Evolutionary conservation across 1,140 invertebrate genomes (phyloP).

Genomic region (Heliothis subflexa): DNA sequence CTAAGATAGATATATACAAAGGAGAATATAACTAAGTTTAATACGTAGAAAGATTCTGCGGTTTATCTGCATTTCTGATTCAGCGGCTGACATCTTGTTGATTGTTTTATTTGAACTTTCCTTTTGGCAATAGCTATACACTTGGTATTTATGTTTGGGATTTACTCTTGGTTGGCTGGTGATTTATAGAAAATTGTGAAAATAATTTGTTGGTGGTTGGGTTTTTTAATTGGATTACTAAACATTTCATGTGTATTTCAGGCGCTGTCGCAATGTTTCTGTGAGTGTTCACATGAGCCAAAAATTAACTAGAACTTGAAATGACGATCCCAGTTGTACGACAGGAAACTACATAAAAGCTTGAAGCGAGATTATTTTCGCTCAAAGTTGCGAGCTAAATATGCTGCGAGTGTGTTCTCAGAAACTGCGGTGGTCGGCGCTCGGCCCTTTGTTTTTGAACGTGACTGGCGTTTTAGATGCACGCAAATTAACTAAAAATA

Average conservation of each 20-base stretch:
- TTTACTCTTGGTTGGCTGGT: no score
- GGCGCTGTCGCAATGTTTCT: no score
- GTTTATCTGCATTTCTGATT: conserved; percentile 21
- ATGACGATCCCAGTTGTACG: conserved; percentile 8
- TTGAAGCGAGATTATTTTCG: conserved; percentile 61
- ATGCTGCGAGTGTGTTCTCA: conserved; percentile 65
- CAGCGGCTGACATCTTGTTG: background rate
- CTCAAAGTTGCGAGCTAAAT: conserved; percentile 74
- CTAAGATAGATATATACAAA: background rate
- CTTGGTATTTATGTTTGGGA: no score
- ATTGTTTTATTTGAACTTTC: background rate
- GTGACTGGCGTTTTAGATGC: conserved; percentile 75
- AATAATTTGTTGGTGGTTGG: no score
- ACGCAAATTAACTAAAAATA: conserved; percentile 80
- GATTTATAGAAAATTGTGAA: no score
- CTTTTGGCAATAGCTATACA: background rate
- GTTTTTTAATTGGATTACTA: no score
- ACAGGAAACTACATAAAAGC: conserved; percentile 47
- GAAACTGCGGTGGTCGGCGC: conserved; percentile 77
- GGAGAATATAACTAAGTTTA: conserved; percentile 12
- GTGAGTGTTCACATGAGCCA: conserved; percentile 8
- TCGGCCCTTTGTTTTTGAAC: conserved; percentile 76
- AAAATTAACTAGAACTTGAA: conserved; percentile 2
- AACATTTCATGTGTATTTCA: no score
- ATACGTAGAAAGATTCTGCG: conserved; percentile 1